Percentiles rank a stretch among this genome's conserved stretches.
These are phyloP conservation scores for Dallia pectoralis DNA, from an alignment of 2,797 vertebrate species.

Conservation along the genomic window DNA sequence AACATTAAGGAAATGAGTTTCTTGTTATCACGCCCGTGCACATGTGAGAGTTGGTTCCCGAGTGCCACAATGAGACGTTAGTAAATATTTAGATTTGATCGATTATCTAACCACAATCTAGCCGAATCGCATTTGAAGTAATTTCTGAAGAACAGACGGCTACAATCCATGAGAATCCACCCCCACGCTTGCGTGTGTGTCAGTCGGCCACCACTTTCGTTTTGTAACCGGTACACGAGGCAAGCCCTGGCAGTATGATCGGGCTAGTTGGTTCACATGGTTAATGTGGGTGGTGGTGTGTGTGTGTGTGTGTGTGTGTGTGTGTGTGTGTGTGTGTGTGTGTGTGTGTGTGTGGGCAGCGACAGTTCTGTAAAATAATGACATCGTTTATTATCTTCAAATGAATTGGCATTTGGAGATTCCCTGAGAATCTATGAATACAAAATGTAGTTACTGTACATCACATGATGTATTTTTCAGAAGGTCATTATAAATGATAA, in stretches of 20 bases:
- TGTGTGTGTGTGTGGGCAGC: not conserved
- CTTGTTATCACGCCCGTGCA: not conserved
- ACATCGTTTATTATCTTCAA: not conserved
- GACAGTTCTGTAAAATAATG: not conserved
- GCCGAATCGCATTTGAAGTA: conserved; percentile 20
- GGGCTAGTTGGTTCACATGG: not conserved
- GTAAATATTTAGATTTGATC: not conserved
- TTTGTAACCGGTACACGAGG: conserved; percentile 25
- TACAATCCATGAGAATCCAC: not conserved
- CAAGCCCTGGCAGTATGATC: no score
- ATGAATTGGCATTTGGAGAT: not conserved
- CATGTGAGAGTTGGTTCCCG: not conserved
- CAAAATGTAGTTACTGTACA: not conserved
- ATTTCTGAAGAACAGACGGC: conserved; percentile 44
- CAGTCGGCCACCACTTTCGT: conserved; percentile 42
- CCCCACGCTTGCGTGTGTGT: not conserved
- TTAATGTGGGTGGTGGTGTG: conserved; percentile 2
- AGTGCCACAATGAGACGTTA: not conserved
- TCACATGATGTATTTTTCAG: no score
- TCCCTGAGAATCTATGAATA: not conserved
- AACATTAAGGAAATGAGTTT: not conserved
- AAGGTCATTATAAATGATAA: no score
- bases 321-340: no score
- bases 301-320: no score
- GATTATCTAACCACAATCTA: not conserved